A percentile compares a stretch with the other conserved stretches of the same genome.
phyloP scores from a whole-genome alignment of 2,797 vertebrate genomes.

The Scolopax rusticola region DNA sequence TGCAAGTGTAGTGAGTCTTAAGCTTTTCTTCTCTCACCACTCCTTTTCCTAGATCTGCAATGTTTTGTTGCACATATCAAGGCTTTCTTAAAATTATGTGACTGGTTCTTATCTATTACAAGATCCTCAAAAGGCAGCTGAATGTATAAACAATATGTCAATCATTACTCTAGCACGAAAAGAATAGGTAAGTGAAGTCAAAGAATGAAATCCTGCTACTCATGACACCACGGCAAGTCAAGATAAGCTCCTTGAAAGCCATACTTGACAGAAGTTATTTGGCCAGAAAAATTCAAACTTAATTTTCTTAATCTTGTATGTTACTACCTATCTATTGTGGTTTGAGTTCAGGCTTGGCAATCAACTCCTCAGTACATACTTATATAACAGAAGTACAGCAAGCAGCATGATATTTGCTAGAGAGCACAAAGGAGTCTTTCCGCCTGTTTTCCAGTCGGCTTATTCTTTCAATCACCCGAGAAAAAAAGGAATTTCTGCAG shows the following conservation, averaged over 20 bases:
- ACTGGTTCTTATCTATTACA: neutral
- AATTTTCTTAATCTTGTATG: neutral
- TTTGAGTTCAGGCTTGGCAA: neutral
- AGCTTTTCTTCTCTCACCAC: neutral
- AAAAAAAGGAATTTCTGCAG: neutral
- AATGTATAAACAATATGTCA: neutral
- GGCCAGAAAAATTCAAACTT: neutral
- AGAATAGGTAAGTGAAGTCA: neutral
- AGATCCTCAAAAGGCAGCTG: neutral
- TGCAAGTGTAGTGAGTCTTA: rapidly evolving
- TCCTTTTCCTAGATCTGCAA: neutral
- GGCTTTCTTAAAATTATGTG: neutral
- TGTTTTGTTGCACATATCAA: neutral
- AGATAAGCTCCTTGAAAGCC: neutral
- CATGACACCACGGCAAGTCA: neutral
- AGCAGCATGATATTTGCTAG: neutral
- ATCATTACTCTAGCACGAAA: neutral
- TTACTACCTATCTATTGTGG: neutral
- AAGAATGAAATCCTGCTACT: neutral
- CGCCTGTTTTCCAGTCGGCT: neutral
- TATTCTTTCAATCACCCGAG: neutral
- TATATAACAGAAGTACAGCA: neutral
- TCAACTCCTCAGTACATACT: neutral
- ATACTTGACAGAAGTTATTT: neutral
- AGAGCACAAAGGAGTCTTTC: neutral